These are phyloP conservation scores for Ethmia dodecea DNA, from an alignment of 2,888 invertebrate genomes.

Conservation along the genomic window DNA sequence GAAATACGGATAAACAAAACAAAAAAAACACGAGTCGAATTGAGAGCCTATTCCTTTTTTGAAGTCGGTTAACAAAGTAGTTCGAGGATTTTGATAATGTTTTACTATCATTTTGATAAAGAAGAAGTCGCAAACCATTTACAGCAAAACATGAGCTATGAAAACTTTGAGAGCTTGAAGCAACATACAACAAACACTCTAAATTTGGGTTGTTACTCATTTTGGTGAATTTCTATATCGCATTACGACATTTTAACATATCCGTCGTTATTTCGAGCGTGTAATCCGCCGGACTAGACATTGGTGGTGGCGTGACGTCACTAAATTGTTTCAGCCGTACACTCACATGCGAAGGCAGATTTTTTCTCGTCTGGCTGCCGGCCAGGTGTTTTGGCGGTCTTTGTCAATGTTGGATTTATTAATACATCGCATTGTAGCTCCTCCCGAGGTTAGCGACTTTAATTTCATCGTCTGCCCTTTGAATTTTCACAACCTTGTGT, in stretches of 20 bases:
- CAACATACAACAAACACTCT: too few species aligned
- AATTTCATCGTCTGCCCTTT: constrained; percentile 27
- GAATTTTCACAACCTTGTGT: too few species aligned
- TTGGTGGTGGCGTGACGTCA: constrained; percentile 29
- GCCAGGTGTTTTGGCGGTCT: constrained; percentile 75
- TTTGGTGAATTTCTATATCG: constrained; percentile 13
- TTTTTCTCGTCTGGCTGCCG: constrained; percentile 54
- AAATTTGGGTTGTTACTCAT: too few species aligned
- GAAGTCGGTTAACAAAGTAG: too few species aligned
- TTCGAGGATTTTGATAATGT: too few species aligned
- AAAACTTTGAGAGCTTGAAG: too few species aligned
- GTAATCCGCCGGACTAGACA: constrained; percentile 10
- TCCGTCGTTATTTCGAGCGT: constrained; percentile 19
- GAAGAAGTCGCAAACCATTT: too few species aligned
- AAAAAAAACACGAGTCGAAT: too few species aligned
- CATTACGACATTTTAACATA: constrained; percentile 10
- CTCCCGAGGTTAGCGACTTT: constrained; percentile 48
- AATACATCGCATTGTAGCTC: constrained; percentile 60
- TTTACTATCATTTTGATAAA: too few species aligned
- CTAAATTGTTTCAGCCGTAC: constrained; percentile 36
- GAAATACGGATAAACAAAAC: too few species aligned
- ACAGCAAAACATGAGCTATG: too few species aligned
- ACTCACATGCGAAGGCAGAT: constrained; percentile 45
- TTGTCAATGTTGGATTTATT: constrained; percentile 77
- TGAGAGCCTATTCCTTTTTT: too few species aligned